Evolutionary conservation across 2,888 invertebrate genomes (phyloP).

Genomic region (Acleris sparsana): DNA sequence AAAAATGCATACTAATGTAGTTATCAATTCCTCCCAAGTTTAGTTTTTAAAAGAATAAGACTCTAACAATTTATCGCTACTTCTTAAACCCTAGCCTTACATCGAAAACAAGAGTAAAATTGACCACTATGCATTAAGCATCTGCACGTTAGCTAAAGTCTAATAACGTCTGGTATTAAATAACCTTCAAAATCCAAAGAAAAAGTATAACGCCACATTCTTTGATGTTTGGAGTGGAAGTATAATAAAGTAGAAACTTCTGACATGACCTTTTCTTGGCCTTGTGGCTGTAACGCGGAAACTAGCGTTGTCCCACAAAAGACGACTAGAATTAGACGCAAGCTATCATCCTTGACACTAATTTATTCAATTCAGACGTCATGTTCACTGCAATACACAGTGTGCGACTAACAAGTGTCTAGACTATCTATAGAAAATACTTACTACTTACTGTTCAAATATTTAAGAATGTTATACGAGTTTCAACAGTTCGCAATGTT

Average conservation of each 20-base stretch:
- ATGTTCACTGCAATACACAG: background rate
- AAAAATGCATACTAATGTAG: too few relatives aligned
- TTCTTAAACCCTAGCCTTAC: slow-evolving; percentile 25
- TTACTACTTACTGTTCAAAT: background rate
- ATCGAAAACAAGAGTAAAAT: slow-evolving; percentile 33
- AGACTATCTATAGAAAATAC: too few relatives aligned
- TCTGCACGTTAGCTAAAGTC: slow-evolving; percentile 21
- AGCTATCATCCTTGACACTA: slow-evolving; percentile 25
- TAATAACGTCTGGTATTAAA: background rate
- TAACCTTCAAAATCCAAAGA: background rate
- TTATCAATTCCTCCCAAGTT: too few relatives aligned
- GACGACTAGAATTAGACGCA: slow-evolving; percentile 29
- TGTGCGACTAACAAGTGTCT: too few relatives aligned
- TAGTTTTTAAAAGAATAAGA: too few relatives aligned
- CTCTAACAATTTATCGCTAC: slow-evolving; percentile 12
- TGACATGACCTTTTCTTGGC: slow-evolving; percentile 17
- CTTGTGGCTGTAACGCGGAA: slow-evolving; percentile 31
- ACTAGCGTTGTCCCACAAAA: slow-evolving; percentile 19
- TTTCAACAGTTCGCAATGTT: background rate
- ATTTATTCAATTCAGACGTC: slow-evolving; percentile 11
- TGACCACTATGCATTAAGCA: slow-evolving; percentile 30
- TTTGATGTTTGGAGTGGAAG: slow-evolving; percentile 10
- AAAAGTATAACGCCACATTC: background rate
- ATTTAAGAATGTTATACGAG: background rate
- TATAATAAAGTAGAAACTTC: background rate